phyloP scores from a whole-genome alignment of 1,140 invertebrate genomes.

The Heliothis subflexa region DNA sequence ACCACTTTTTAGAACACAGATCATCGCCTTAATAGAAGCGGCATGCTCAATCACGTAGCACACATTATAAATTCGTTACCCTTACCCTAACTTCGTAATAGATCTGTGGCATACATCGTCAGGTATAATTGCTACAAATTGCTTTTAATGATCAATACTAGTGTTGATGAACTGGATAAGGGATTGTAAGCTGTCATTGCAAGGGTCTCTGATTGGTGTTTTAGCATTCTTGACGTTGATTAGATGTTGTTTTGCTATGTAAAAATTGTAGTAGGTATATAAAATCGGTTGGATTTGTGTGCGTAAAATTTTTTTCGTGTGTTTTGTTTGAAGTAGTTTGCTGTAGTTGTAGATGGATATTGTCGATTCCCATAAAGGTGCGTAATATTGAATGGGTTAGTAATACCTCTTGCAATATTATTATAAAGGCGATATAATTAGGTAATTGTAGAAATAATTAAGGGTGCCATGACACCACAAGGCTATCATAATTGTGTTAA shows the following conservation, averaged over 20 bases:
- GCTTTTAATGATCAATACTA: constrained; percentile 56
- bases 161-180: constrained; percentile 34
- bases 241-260: background rate
- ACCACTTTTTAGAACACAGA: background rate
- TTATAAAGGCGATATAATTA: too few relatives aligned
- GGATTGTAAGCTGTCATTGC: constrained; percentile 1
- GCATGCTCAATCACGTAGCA: constrained; percentile 57
- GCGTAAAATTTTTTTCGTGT: background rate
- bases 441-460: too few relatives aligned
- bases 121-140: constrained; percentile 73
- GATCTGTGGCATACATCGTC: constrained; percentile 44
- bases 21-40: constrained; percentile 59
- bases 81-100: constrained; percentile 47
- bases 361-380: too few relatives aligned
- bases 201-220: constrained; percentile 29
- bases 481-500: too few relatives aligned
- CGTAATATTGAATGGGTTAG: too few relatives aligned
- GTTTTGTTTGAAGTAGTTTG: too few relatives aligned
- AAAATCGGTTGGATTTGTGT: background rate
- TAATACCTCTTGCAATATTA: too few relatives aligned
- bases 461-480: too few relatives aligned
- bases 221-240: constrained; percentile 22
- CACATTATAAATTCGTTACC: constrained; percentile 68
- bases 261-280: too few relatives aligned
- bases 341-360: too few relatives aligned